These are phyloP conservation scores for Drosophila varians DNA, from an alignment of 1,140 invertebrate species.

Conservation along the genomic window DNA sequence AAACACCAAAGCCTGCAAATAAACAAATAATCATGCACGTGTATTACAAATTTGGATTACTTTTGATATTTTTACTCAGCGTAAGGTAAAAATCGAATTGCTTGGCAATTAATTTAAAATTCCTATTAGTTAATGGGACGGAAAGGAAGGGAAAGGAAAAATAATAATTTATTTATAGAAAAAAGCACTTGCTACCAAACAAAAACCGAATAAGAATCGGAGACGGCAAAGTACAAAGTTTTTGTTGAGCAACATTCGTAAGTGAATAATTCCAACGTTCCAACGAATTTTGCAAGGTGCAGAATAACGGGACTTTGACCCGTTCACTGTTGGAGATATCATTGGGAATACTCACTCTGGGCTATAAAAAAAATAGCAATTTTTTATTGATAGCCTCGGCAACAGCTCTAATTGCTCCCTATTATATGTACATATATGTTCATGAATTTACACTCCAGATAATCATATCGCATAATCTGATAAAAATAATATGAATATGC, in stretches of 20 bases:
- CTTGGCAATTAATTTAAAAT: slow-evolving; percentile 18
- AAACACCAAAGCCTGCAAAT: slow-evolving; percentile 5
- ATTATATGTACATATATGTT: slow-evolving; percentile 11
- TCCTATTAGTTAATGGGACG: slow-evolving; percentile 9
- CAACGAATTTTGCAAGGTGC: slow-evolving; percentile 49
- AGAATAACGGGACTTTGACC: slow-evolving; percentile 44
- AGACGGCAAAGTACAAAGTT: slow-evolving; percentile 55
- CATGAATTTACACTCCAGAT: slow-evolving; percentile 26
- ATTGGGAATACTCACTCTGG: slow-evolving; percentile 32
- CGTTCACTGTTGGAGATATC: slow-evolving; percentile 38
- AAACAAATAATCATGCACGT: slow-evolving; percentile 61
- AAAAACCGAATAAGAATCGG: background rate
- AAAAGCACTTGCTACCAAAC: slow-evolving; percentile 9
- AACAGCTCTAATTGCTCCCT: slow-evolving; percentile 40
- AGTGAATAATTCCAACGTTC: slow-evolving; percentile 50
- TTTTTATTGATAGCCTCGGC: slow-evolving; percentile 53
- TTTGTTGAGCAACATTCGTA: slow-evolving; percentile 35
- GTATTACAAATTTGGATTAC: slow-evolving; percentile 81
- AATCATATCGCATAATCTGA: slow-evolving; percentile 47
- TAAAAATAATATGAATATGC: slow-evolving; percentile 38
- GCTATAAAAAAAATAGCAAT: slow-evolving; percentile 30
- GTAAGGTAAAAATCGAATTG: slow-evolving; percentile 65
- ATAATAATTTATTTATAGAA: slow-evolving; percentile 44
- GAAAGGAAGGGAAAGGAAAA: background rate
- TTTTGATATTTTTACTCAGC: slow-evolving; percentile 78